Percentiles rank a stretch among this genome's conserved stretches.
These are phyloP conservation scores for Phalera bucephala DNA, from an alignment of 2,888 invertebrate species.

Conservation along the genomic window DNA sequence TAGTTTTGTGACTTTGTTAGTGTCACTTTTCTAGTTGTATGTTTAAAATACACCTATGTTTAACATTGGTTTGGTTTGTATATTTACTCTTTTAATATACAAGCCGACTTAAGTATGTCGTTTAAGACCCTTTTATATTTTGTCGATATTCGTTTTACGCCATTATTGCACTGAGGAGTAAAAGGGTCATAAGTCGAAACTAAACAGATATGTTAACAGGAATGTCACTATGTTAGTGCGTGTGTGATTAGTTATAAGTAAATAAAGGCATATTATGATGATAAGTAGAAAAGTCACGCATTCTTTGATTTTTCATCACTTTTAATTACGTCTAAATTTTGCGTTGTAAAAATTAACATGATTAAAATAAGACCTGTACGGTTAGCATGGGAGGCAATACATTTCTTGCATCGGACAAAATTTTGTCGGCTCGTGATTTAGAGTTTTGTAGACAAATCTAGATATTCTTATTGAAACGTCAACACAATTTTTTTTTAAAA, in stretches of 20 bases:
- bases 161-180: constrained; percentile 2
- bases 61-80: constrained; percentile 46
- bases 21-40: constrained; percentile 57
- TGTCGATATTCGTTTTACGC: background rate
- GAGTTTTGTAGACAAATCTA: too few species aligned
- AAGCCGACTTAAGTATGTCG: constrained; percentile 6
- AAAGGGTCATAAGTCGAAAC: constrained; percentile 8
- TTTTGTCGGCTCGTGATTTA: too few species aligned
- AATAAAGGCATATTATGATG: constrained; percentile 41
- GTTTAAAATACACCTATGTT: constrained; percentile 56
- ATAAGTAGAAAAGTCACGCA: too few species aligned
- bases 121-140: constrained; percentile 19
- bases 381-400: too few species aligned
- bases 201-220: constrained; percentile 49
- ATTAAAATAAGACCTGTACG: too few species aligned
- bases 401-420: too few species aligned
- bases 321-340: too few species aligned
- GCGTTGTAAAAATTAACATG: too few species aligned
- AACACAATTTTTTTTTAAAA: too few species aligned
- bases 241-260: constrained; percentile 63
- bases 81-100: constrained; percentile 30
- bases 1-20: too few species aligned
- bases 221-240: constrained; percentile 71
- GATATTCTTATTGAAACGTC: too few species aligned
- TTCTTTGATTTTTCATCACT: too few species aligned